phyloP scores from a whole-genome alignment of 2,797 vertebrate species.

The Hyperoplus immaculatus region DNA sequence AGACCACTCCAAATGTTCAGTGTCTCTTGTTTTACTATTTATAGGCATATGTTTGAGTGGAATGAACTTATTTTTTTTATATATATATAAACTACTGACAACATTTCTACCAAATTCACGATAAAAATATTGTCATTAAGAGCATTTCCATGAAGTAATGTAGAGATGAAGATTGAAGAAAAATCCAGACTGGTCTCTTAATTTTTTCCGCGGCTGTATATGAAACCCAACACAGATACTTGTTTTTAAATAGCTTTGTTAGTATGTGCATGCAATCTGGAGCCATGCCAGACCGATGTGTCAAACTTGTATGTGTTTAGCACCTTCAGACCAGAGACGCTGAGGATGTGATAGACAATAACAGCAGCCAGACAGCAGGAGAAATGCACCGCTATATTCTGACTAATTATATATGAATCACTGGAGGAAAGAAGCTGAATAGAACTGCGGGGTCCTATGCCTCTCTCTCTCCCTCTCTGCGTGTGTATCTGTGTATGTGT shows the following conservation, averaged over 20 bases:
- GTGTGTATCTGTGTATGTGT: not conserved
- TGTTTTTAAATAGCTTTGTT: conserved; percentile 33
- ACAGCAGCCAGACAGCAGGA: conserved; percentile 54
- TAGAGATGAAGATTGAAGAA: too few species aligned
- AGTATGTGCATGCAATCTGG: conserved; percentile 3
- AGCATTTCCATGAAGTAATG: too few species aligned
- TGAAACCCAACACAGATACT: not conserved
- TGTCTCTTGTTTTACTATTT: too few species aligned
- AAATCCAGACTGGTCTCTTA: not conserved
- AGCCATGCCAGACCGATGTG: not conserved
- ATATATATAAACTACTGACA: too few species aligned
- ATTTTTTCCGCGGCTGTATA: not conserved
- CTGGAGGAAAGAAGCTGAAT: conserved; percentile 44
- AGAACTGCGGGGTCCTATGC: conserved; percentile 46
- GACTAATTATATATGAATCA: conserved; percentile 69
- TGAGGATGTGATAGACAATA: conserved; percentile 55
- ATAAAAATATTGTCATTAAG: too few species aligned
- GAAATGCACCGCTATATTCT: conserved; percentile 28
- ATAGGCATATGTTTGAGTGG: too few species aligned
- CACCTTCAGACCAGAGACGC: conserved; percentile 29
- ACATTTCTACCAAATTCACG: too few species aligned
- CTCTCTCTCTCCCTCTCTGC: conserved; percentile 7
- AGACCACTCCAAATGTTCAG: too few species aligned
- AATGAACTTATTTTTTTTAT: too few species aligned
- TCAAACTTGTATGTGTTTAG: conserved; percentile 5